phyloP scores from a whole-genome alignment of 2,113 vertebrate species.

The Pycnonotus jocosus region DNA sequence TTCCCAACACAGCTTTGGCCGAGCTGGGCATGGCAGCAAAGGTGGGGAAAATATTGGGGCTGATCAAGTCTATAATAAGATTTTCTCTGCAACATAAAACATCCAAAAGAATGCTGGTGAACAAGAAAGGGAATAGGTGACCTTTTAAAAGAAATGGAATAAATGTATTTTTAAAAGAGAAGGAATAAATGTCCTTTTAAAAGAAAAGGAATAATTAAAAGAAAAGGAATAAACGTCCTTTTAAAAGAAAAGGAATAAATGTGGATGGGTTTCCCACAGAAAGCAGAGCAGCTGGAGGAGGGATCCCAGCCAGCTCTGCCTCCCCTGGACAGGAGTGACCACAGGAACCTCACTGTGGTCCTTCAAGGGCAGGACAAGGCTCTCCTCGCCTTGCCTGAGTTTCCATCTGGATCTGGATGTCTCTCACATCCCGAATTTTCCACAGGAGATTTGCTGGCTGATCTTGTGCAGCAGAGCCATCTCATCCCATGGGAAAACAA shows the following conservation, averaged over 20 bases:
- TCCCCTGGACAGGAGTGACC: not conserved
- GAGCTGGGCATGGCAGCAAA: not conserved
- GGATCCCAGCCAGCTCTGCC: not conserved
- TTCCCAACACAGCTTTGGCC: not conserved
- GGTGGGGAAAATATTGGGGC: not conserved
- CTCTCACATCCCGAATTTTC: fast-evolving
- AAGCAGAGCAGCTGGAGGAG: not conserved
- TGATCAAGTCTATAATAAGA: fast-evolving
- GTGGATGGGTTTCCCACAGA: not conserved
- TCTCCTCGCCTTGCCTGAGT: not conserved
- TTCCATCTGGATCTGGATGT: not conserved
- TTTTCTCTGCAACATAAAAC: not conserved
- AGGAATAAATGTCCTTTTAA: not conserved
- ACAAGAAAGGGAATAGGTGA: not conserved
- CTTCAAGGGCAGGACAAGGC: not conserved
- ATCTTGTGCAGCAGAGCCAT: not conserved
- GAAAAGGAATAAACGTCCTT: not conserved
- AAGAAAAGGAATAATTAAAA: not conserved
- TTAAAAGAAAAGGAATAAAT: not conserved
- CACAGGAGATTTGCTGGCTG: not conserved
- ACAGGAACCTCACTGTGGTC: fast-evolving
- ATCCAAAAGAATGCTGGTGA: not conserved
- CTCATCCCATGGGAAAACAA: not conserved
- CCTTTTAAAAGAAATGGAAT: not conserved
- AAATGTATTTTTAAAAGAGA: too few relatives aligned